Percentiles rank a stretch among this genome's conserved stretches.
Conservation (phyloP, 2,888 invertebrate genomes). For the Cheilosia pagana region DNA sequence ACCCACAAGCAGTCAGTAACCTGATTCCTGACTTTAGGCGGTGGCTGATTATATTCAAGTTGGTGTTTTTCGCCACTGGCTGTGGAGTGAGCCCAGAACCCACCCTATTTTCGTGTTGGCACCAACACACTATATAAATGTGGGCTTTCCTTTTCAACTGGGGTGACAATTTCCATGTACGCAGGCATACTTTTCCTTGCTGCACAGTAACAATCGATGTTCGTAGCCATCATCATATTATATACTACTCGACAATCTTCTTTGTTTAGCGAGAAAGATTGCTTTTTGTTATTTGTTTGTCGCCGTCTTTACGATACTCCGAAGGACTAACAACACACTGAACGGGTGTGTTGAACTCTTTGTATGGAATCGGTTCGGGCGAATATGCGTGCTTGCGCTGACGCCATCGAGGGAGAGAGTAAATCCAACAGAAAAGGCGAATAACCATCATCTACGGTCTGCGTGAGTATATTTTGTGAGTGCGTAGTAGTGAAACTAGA, state of each 20-base stretch:
- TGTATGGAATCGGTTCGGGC: conserved; percentile 4
- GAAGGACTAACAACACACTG: conserved; percentile 39
- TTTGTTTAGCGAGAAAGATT: conserved; percentile 50
- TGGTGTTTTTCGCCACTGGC: not conserved
- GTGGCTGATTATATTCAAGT: conserved; percentile 28
- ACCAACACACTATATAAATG: conserved; percentile 4
- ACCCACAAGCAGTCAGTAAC: conserved; percentile 26
- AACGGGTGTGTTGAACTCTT: conserved; percentile 64
- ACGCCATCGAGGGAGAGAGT: conserved; percentile 17
- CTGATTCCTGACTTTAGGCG: conserved; percentile 28
- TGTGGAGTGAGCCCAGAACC: conserved; percentile 26
- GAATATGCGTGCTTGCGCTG: conserved; percentile 53
- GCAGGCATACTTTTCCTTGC: no score
- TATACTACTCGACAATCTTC: conserved; percentile 34
- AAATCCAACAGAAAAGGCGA: conserved; percentile 15
- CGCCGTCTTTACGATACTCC: conserved; percentile 16
- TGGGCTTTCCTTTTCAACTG: conserved; percentile 7
- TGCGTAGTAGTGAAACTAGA: conserved; percentile 23
- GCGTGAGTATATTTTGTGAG: conserved; percentile 4
- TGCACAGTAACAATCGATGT: no score
- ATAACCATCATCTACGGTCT: not conserved
- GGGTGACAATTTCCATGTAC: not conserved
- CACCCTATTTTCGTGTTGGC: conserved; percentile 24
- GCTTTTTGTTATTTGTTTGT: conserved; percentile 6
- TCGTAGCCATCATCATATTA: conserved; percentile 56